phyloP scores from a whole-genome alignment of 2,113 vertebrate genomes.

The Oncorhynchus nerka region DNA sequence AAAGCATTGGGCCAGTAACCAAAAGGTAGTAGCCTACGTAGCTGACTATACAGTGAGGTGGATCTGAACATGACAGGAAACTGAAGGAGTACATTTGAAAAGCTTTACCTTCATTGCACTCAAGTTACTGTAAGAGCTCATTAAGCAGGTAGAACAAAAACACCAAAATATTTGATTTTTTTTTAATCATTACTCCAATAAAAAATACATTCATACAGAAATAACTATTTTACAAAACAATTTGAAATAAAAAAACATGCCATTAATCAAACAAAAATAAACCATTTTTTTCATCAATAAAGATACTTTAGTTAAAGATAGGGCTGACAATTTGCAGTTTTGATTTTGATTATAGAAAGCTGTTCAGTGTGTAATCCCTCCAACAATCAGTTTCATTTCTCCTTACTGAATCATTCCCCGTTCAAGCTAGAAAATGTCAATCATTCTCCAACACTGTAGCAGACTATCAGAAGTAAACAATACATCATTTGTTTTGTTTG shows the following conservation, averaged over 20 bases:
- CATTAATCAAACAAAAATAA: constrained; percentile 92
- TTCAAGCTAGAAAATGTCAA: no score
- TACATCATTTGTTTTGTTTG: constrained; percentile 33
- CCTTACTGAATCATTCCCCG: constrained; percentile 21
- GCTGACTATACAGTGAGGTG: no score
- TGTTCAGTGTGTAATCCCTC: background rate
- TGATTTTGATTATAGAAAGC: constrained; percentile 3
- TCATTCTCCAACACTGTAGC: no score
- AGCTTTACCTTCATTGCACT: no score
- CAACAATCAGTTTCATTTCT: constrained; percentile 7
- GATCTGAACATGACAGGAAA: no score
- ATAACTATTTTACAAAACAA: constrained; percentile 97
- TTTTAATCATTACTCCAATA: constrained; percentile 95
- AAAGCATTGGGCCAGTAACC: no score
- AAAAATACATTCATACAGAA: constrained; percentile 99
- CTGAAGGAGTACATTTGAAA: no score
- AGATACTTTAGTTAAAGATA: constrained; percentile 55
- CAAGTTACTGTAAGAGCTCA: no score
- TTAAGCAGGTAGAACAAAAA: constrained; percentile 30
- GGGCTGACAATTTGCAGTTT: constrained; percentile 32
- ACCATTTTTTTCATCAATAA: constrained; percentile 72
- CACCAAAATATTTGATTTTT: constrained; percentile 74
- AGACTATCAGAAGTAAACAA: background rate
- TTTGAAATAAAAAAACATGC: constrained; percentile 90
- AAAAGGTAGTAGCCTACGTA: no score